These are phyloP conservation scores for Trichopoda pennipes DNA, from an alignment of 2,888 invertebrate genomes.

Conservation along the genomic window DNA sequence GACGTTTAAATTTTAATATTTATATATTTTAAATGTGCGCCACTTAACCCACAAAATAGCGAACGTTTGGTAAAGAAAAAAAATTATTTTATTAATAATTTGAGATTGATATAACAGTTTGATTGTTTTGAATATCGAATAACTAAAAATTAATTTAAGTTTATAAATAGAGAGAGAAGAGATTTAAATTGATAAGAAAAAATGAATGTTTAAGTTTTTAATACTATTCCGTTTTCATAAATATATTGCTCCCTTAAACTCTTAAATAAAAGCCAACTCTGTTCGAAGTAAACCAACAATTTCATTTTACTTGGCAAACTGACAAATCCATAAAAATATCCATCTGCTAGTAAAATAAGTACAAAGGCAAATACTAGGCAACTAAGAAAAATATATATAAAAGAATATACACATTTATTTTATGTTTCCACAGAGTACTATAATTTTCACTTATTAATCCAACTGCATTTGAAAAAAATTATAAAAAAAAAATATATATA, in stretches of 20 bases:
- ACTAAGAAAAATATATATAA: constrained; percentile 31
- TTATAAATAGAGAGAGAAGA: too few relatives aligned
- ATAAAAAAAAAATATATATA: constrained; percentile 16
- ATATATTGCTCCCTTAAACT: background rate
- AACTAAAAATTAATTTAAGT: too few relatives aligned
- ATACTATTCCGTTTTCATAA: background rate
- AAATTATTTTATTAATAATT: too few relatives aligned
- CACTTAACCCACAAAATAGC: too few relatives aligned
- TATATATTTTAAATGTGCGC: too few relatives aligned
- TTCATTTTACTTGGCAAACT: constrained; percentile 66
- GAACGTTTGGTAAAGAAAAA: too few relatives aligned
- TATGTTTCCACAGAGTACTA: constrained; percentile 70
- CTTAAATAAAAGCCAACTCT: constrained; percentile 27
- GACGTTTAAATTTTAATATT: too few relatives aligned
- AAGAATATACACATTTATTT: constrained; percentile 67
- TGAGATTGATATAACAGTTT: too few relatives aligned
- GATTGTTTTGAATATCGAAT: too few relatives aligned
- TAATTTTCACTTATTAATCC: constrained; percentile 71
- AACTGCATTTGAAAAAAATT: constrained; percentile 60
- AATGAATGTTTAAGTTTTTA: too few relatives aligned
- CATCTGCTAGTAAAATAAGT: constrained; percentile 57
- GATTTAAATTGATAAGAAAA: too few relatives aligned
- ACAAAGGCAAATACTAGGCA: constrained; percentile 29
- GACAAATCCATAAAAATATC: constrained; percentile 67
- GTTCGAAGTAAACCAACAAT: constrained; percentile 26